A percentile compares a stretch with the other conserved stretches of the same genome.
Conservation (phyloP, 2,888 invertebrate species). For the Xanthia icteritia region DNA sequence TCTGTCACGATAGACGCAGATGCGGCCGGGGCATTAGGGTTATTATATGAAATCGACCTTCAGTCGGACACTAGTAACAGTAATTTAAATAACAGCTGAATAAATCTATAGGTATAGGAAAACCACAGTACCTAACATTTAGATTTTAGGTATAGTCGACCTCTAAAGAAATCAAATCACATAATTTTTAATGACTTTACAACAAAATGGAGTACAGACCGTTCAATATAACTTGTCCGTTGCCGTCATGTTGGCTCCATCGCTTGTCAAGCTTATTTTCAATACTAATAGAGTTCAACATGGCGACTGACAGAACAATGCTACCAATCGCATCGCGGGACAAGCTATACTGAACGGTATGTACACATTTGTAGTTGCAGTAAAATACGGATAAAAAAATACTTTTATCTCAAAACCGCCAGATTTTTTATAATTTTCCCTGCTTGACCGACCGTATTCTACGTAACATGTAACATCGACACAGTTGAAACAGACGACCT, state of each 20-base stretch:
- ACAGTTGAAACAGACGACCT: conserved; percentile 21
- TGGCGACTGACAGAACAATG: no score
- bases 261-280: no score
- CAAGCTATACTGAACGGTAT: no score
- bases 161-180: not conserved
- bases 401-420: no score
- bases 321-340: no score
- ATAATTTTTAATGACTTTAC: not conserved
- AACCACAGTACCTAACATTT: not conserved
- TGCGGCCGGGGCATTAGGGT: no score
- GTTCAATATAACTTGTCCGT: no score
- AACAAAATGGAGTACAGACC: not conserved
- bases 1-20: no score
- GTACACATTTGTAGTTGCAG: no score
- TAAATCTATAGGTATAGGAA: not conserved
- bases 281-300: no score
- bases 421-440: not conserved
- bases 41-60: not conserved
- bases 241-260: no score
- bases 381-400: no score
- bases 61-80: not conserved
- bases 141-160: not conserved
- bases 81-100: not conserved
- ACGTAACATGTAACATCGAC: not conserved
- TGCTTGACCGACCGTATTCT: not conserved